phyloP scores from a whole-genome alignment of 2,888 invertebrate species.

The Drosophila crucigera region DNA sequence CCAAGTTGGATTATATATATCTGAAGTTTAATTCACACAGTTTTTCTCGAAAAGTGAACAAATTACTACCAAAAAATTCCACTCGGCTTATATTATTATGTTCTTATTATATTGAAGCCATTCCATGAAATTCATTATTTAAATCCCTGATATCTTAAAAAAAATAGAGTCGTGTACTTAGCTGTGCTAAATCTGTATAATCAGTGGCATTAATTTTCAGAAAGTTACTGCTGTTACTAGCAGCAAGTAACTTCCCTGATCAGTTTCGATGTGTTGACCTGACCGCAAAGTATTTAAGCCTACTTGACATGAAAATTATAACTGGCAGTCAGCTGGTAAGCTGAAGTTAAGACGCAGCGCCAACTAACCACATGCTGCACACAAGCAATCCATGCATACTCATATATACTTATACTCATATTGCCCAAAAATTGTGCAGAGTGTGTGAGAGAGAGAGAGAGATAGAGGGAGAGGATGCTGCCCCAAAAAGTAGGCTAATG shows the following conservation, averaged over 20 bases:
- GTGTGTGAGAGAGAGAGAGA: too few species aligned
- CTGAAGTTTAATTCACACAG: neutral
- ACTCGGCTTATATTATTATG: neutral
- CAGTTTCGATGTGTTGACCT: slow-evolving; percentile 39
- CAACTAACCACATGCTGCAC: slow-evolving; percentile 28
- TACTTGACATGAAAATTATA: slow-evolving; percentile 71
- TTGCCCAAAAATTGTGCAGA: slow-evolving; percentile 2
- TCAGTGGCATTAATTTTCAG: neutral
- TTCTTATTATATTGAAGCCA: neutral
- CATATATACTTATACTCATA: slow-evolving; percentile 15
- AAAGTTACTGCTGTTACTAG: neutral
- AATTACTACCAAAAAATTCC: neutral
- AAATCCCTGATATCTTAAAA: neutral
- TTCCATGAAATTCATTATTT: neutral
- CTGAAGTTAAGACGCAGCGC: slow-evolving; percentile 30
- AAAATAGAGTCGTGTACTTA: neutral
- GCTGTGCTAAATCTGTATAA: neutral
- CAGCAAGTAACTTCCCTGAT: neutral
- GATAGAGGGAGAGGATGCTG: neutral
- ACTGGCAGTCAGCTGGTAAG: slow-evolving; percentile 37
- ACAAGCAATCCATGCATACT: slow-evolving; percentile 36
- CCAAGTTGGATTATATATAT: neutral
- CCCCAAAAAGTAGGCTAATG: slow-evolving; percentile 77
- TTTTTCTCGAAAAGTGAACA: neutral
- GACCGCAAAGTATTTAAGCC: slow-evolving; percentile 72